Conservation (phyloP, 1,140 invertebrate species). For the Bombus terrestris region DNA sequence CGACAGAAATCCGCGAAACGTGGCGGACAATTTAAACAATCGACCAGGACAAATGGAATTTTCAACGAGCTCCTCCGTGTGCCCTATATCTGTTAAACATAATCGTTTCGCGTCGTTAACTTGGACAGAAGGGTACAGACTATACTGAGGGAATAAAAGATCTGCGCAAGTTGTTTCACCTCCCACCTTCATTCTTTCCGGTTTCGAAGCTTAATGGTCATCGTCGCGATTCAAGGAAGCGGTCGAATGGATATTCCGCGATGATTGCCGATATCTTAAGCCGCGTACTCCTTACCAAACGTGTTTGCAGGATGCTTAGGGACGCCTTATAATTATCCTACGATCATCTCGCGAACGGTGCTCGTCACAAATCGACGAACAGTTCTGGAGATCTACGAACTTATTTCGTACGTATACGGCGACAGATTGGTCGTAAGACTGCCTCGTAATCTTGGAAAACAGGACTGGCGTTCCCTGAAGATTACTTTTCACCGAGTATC, state of each 20-base stretch:
- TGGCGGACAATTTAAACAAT: not conserved
- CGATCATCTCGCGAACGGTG: not conserved
- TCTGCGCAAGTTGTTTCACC: not conserved
- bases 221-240: not conserved
- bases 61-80: not conserved
- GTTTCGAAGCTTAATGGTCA: not conserved
- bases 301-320: not conserved
- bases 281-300: not conserved
- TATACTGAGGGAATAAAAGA: not conserved
- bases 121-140: fast-evolving
- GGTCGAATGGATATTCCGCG: not conserved
- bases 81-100: not conserved
- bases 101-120: not conserved
- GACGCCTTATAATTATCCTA: not conserved
- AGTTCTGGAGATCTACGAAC: too few species aligned
- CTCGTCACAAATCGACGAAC: not conserved
- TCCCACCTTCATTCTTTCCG: not conserved
- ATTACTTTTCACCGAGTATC: too few species aligned
- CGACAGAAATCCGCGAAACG: not conserved
- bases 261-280: too few species aligned
- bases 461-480: too few species aligned
- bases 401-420: too few species aligned
- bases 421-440: too few species aligned
- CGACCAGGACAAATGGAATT: not conserved
- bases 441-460: too few species aligned